Base-by-base conservation (phyloP, 2,888 invertebrate genomes). In the Trichogramma evanescens region DNA sequence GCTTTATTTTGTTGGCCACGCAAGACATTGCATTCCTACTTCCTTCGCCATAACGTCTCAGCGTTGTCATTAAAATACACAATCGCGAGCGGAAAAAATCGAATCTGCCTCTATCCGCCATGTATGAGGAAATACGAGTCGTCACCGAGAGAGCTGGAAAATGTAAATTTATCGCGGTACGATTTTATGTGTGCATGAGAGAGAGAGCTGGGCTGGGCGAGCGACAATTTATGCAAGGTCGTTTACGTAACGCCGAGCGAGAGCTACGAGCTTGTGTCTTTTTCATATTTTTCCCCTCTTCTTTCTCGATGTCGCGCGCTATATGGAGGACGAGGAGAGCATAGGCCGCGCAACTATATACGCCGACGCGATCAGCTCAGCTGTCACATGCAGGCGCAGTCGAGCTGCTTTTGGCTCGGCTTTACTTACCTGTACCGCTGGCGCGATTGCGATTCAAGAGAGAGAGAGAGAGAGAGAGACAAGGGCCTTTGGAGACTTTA, bases 191-290 rank as follows among this genome's bases (percentile, higher is more conserved):
- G 45, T 9, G 10, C n/a, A 45, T 9, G 10, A 10, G 45, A 45
- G 45, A 45, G 45, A 10, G 10, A 10, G 56, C 56, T 51, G 50
- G 38, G 48, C n/a, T 5, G 5, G 4, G 13, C 48, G 48, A 10
- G 6, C n/a, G 56, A 60, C 56, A 58, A 63, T 63, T 62, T 63
- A 63, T 61, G 58, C 63, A 56, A 61, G 61, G 46, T 56, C 49
- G 48, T 61, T 63, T 63, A 61, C 63, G 60, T 61, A 61, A 63
- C 56, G 42, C 44, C 41, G 49, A 54, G 26, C 26, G 26, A 26
- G 26, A 26, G 26, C 26, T 26, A 26, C 26, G 26, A 26, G 26
- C 26, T 26, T 26, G 26, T 26, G 26, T 26, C 26, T 26, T 26
- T 26, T 26, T 26, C 54, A 58, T 58, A 56, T 58, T 62, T 62